Percentiles rank a stretch among this genome's conserved stretches.
phyloP scores from a whole-genome alignment of 2,113 vertebrate species.

The Gymnarchus niloticus region DNA sequence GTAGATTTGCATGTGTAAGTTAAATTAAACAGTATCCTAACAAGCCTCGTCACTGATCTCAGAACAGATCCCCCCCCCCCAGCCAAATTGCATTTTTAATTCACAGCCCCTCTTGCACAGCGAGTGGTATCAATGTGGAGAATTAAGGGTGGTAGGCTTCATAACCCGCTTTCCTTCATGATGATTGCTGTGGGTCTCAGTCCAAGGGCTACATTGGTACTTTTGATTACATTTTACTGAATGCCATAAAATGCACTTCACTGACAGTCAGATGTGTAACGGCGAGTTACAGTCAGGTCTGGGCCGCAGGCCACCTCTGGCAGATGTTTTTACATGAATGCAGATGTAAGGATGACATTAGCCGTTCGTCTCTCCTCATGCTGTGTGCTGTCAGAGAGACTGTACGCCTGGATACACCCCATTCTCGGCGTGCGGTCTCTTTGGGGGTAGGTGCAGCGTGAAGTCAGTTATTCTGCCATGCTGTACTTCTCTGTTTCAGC shows the following conservation, averaged over 20 bases:
- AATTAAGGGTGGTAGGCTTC: too few species aligned
- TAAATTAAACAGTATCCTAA: too few species aligned
- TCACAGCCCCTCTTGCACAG: too few species aligned
- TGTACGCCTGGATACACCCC: too few species aligned
- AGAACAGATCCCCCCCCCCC: too few species aligned
- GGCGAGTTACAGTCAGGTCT: neutral
- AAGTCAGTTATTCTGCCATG: neutral
- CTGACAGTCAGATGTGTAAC: neutral
- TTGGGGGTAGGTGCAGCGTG: too few species aligned
- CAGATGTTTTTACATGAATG: neutral
- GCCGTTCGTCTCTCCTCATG: neutral
- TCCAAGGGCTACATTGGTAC: neutral
- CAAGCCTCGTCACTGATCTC: too few species aligned
- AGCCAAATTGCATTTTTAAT: too few species aligned
- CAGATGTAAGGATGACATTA: neutral
- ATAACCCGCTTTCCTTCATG: neutral
- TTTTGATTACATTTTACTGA: neutral
- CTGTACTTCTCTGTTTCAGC: conserved; percentile 57
- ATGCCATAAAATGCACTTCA: neutral
- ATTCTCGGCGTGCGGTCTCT: too few species aligned
- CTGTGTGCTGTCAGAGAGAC: neutral
- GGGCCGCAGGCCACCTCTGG: too few species aligned
- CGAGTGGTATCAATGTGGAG: too few species aligned
- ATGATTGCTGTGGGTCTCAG: neutral
- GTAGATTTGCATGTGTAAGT: too few species aligned